Evolutionary conservation across 2,888 invertebrate species (phyloP), one percentile per base, ranked within the genome.

Genomic region (Dicranocentrus wangi): DNA sequence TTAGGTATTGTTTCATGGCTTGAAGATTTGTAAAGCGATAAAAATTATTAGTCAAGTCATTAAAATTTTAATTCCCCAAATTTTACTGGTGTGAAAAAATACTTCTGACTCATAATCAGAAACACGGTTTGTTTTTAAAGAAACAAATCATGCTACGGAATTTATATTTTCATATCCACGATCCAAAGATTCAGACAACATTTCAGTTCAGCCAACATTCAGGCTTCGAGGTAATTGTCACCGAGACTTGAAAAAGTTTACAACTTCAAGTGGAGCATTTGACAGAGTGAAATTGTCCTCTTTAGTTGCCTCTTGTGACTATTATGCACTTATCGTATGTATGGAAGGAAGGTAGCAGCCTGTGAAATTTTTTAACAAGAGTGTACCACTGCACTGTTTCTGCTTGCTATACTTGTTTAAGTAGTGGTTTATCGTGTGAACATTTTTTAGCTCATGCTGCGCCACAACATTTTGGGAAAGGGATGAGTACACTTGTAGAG

Each of bases 341-440:
- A 66, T 65, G 75, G 43, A 76, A 68, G 25, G 47, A 76, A 76
- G 75, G 75, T 60, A 76, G 25, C 75, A 76, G 68, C 17, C 75
- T 76, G 75, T 76, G 60, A 76, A 76, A 66, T 75, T 75, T 75
- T 66, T 76, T 68, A 76, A 75, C 65, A 58, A 76, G 69, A 19
- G 51, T 5, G 25, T 21, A 55, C 19, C n/a, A 43, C 8, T 42
- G 21, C 25, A 55, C 7, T 55, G 5, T n/a, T 15, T 75, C 5
- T 25, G 15, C 43, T 25, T 25, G 10, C 17, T 25, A 21, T 15
- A 53, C 47, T 60, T 76, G 75, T 76, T 76, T 66, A 68, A 8
- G 42, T 76, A 66, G 75, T 77, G 77, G 69, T 77, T 77, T 61
- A 69, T 69, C 77, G 77, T 77, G 77, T 77, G 77, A 77, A 77